Evolutionary conservation across 1,140 invertebrate genomes (phyloP).

Genomic region (Drosophila kurseongensis): DNA sequence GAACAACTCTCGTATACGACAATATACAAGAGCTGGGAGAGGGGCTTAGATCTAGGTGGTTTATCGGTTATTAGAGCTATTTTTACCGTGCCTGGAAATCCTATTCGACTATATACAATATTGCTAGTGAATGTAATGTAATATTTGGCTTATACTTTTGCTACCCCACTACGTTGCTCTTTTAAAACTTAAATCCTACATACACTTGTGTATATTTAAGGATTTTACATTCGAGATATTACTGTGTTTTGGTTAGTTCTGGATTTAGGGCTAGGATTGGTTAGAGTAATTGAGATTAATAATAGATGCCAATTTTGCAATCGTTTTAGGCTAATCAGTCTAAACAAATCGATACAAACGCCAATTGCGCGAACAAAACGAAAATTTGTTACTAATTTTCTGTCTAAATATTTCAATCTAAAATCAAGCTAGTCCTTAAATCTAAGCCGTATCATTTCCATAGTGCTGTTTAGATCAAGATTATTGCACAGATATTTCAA

Average conservation of each 20-base stretch:
- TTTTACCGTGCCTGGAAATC: constrained; percentile 65
- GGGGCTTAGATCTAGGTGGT: constrained; percentile 54
- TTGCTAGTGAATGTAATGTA: constrained; percentile 53
- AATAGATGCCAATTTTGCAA: constrained; percentile 60
- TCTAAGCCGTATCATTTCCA: constrained; percentile 28
- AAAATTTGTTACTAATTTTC: constrained; percentile 54
- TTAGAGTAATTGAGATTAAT: constrained; percentile 34
- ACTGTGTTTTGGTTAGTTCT: constrained; percentile 28
- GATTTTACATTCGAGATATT: constrained; percentile 43
- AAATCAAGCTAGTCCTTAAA: constrained; percentile 49
- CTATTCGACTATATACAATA: constrained; percentile 60
- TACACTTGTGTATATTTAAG: constrained; percentile 9
- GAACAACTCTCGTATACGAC: constrained; percentile 40
- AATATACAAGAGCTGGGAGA: constrained; percentile 42
- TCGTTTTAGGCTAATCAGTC: constrained; percentile 76
- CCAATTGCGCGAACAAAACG: constrained; percentile 51
- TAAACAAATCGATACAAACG: constrained; percentile 69
- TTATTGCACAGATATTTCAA: constrained; percentile 33
- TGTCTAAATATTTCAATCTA: constrained; percentile 68
- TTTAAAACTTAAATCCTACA: constrained; percentile 59
- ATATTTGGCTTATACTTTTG: constrained; percentile 76
- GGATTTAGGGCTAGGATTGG: constrained; percentile 19
- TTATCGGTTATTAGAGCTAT: constrained; percentile 64
- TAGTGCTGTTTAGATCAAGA: constrained; percentile 15
- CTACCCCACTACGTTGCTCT: constrained; percentile 54